Base-by-base conservation (phyloP, 2,113 vertebrate genomes). In the Phainopepla nitens region DNA sequence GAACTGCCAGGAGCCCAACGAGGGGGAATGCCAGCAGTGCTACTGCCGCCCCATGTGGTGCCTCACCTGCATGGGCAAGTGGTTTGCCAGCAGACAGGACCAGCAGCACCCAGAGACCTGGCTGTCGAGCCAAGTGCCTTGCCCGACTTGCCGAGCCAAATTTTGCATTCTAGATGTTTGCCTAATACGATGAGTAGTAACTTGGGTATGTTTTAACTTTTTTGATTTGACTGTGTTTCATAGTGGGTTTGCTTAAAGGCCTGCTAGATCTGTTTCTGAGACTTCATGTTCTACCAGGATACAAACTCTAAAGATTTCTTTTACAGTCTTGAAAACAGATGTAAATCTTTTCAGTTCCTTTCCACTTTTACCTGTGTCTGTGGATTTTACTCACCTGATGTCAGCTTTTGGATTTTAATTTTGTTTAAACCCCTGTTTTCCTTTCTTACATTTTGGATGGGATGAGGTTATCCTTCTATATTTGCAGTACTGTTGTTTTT, bases 31-130 rank as follows among this genome's bases (percentile, higher is more conserved):
- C 86, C 98, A 99, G 95, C 98, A 97, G 77, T 99, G 99, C 93
- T 98, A 98, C 96, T 99, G 99, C 87, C 98, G 99, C 31, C 99
- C 99, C 76, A 99, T 99, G 99, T 99, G 99, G 99, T 99, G 99
- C 93, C 97, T 99, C 36, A 98, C 98, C 23, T 99, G 99, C 93
- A 97, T 99, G 98, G 99, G 99, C 49, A 99, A 99, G 60, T 99
- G 99, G 99, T 99, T 99, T 4, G 99, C 99, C 87, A 99, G 99
- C 95, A 98, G 99, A 9, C 99, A 99, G 95, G 99, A 99, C 58
- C 98, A 99, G 96, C 98, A 99, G 78, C 98, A 97, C 89, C 99
- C 99, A 0, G 99, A 99, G 96, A 99, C 99, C 25, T 99, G 99
- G 99, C 97, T 99, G 44, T 98, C 99, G 3, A 99, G 98, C 97